Conservation (phyloP, 2,113 vertebrate species). For the Cyphomyrus plagiostoma region DNA sequence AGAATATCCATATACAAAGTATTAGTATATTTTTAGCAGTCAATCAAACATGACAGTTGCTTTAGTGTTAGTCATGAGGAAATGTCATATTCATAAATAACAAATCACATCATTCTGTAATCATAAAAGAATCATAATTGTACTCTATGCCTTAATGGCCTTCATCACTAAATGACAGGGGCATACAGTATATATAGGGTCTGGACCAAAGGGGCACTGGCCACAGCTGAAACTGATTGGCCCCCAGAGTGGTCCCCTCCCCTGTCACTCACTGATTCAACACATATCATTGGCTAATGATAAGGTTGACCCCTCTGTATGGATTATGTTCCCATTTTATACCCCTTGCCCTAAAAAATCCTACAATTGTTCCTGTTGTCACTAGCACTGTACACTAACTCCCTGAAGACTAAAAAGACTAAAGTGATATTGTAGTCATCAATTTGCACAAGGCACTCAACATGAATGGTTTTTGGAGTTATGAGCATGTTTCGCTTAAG, state of each 20-base stretch:
- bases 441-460: not conserved
- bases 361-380: not conserved
- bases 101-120: not conserved
- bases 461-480: not conserved
- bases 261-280: not conserved
- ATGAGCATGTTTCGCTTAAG: not conserved
- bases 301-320: not conserved
- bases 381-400: not conserved
- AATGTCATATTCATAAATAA: not conserved
- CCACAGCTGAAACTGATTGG: not conserved
- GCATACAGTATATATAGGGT: not conserved
- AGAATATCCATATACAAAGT: not conserved
- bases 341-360: not conserved
- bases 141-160: not conserved
- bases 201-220: too few species aligned
- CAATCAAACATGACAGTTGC: not conserved
- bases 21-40: not conserved
- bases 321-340: not conserved
- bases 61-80: not conserved
- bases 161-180: not conserved
- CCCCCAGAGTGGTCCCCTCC: not conserved
- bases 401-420: not conserved
- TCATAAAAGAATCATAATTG: not conserved
- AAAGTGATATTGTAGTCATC: not conserved
- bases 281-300: not conserved